Percentiles rank a stretch among this genome's conserved stretches.
Evolutionary conservation across 2,797 vertebrate species (phyloP).

Genomic region (Peromyscus nudipes): DNA sequence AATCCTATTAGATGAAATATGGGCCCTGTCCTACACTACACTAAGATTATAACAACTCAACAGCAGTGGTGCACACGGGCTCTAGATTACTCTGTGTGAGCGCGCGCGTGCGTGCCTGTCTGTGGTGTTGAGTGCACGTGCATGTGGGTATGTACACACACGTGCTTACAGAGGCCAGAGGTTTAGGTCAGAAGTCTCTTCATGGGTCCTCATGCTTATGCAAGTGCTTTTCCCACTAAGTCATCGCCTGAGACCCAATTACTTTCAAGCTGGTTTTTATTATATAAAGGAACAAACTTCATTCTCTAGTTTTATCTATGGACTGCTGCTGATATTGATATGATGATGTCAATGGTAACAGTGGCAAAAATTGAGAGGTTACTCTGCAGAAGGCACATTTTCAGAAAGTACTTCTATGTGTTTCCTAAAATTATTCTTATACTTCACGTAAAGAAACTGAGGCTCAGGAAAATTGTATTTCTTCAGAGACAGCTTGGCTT

Average conservation of each 20-base stretch:
- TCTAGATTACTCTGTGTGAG: background rate
- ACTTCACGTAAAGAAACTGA: background rate
- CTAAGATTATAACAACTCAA: background rate
- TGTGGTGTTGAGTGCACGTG: background rate
- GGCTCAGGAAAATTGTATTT: background rate
- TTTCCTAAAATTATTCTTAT: background rate
- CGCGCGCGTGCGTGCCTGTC: no score
- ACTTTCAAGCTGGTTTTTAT: background rate
- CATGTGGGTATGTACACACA: background rate
- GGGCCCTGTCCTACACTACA: background rate
- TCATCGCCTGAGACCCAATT: background rate
- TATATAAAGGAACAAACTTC: background rate
- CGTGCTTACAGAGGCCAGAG: background rate
- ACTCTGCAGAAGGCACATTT: background rate
- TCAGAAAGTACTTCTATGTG: background rate
- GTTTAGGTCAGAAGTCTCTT: background rate
- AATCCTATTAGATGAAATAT: background rate
- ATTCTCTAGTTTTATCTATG: background rate
- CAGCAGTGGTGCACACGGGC: background rate
- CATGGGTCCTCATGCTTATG: background rate
- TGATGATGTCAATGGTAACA: background rate
- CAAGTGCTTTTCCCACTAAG: background rate
- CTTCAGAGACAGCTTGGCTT: background rate
- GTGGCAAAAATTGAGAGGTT: background rate
- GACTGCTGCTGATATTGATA: background rate